These are phyloP conservation scores for Ophonus ardosiacus DNA, from an alignment of 2,888 invertebrate species.

Conservation along the genomic window DNA sequence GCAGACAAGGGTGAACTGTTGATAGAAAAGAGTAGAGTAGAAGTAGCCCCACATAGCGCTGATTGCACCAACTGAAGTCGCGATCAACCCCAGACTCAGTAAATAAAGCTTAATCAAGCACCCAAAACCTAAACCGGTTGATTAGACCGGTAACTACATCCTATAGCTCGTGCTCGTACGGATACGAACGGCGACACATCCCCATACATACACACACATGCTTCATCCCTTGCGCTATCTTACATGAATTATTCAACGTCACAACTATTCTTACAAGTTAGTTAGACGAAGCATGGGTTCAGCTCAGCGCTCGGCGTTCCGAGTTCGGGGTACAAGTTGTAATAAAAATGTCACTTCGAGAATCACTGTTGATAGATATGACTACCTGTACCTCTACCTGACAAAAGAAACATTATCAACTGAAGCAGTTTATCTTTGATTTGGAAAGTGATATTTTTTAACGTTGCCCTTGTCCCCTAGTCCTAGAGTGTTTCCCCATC, in stretches of 20 bases:
- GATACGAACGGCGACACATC: not conserved
- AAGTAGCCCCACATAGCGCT: slow-evolving; percentile 55
- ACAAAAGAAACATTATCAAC: too few relatives aligned
- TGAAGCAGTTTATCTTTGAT: slow-evolving; percentile 66
- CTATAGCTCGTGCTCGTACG: slow-evolving; percentile 5
- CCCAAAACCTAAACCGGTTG: slow-evolving; percentile 60
- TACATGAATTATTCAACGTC: slow-evolving; percentile 44
- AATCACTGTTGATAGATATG: not conserved
- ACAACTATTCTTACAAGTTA: not conserved
- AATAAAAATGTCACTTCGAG: not conserved
- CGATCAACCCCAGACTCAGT: slow-evolving; percentile 56
- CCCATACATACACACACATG: not conserved
- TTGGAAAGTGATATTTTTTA: slow-evolving; percentile 68
- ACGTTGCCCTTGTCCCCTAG: slow-evolving; percentile 64
- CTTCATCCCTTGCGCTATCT: slow-evolving; percentile 6
- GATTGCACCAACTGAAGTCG: slow-evolving; percentile 51
- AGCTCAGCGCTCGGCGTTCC: not conserved
- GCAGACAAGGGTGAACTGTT: slow-evolving; percentile 33
- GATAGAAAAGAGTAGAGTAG: slow-evolving; percentile 44
- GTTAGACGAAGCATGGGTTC: too few relatives aligned
- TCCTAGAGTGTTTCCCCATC: not conserved
- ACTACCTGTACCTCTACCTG: not conserved
- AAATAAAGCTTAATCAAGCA: slow-evolving; percentile 63
- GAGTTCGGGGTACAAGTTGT: not conserved
- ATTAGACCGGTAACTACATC: slow-evolving; percentile 58